A percentile compares a stretch with the other conserved stretches of the same genome.
These are phyloP conservation scores for Lasius fuliginosus DNA, from an alignment of 2,888 invertebrate genomes.

Conservation along the genomic window DNA sequence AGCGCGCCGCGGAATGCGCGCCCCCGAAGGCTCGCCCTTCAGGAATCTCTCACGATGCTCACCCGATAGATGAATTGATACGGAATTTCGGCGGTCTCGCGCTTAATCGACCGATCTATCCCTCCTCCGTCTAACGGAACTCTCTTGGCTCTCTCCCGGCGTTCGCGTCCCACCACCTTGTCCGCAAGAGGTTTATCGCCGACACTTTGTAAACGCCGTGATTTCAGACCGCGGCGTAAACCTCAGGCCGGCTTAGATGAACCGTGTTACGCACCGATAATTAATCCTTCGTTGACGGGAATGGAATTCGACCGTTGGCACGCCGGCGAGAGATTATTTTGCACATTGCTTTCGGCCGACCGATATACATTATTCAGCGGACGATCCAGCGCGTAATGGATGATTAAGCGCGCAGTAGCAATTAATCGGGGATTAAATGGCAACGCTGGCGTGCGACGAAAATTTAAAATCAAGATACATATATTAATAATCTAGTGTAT, in stretches of 20 bases:
- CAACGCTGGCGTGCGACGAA: background rate
- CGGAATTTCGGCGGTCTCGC: slow-evolving; percentile 81
- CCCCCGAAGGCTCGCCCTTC: slow-evolving; percentile 60
- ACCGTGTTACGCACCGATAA: slow-evolving; percentile 67
- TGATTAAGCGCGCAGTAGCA: slow-evolving; percentile 28
- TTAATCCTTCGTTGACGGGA: slow-evolving; percentile 68
- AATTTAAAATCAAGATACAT: slow-evolving; percentile 27
- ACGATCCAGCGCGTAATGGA: slow-evolving; percentile 30
- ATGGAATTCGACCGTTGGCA: slow-evolving; percentile 52
- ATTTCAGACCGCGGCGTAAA: slow-evolving; percentile 63
- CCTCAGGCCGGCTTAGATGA: slow-evolving; percentile 69
- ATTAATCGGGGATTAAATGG: slow-evolving; percentile 50
- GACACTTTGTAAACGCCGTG: slow-evolving; percentile 70
- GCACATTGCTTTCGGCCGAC: slow-evolving; percentile 44
- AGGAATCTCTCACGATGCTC: slow-evolving; percentile 63
- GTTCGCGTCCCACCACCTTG: slow-evolving; percentile 56
- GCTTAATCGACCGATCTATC: slow-evolving; percentile 74
- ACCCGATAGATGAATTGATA: slow-evolving; percentile 82
- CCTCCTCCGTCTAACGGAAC: slow-evolving; percentile 57
- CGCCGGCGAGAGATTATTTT: slow-evolving; percentile 39
- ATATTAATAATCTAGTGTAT: slow-evolving; percentile 12
- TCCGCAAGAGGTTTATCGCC: slow-evolving; percentile 76
- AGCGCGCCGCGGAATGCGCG: slow-evolving; percentile 80
- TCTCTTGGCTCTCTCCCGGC: slow-evolving; percentile 42
- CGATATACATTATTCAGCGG: slow-evolving; percentile 38